Evolutionary conservation across 2,113 vertebrate species (phyloP).

Genomic region (Hippocampus zosterae): DNA sequence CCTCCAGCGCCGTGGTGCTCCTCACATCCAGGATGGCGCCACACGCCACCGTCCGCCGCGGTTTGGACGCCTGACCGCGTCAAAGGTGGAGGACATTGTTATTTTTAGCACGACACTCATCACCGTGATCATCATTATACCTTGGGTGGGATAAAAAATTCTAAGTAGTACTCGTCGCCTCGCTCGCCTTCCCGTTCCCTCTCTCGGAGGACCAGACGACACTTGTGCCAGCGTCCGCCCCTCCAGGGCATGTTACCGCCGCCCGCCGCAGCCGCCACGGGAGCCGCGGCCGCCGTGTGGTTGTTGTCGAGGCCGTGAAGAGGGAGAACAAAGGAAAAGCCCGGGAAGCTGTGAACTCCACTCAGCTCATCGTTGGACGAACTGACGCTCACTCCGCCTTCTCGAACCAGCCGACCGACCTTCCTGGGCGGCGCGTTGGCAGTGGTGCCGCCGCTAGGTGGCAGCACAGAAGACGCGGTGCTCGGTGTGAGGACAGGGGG

Average conservation of each 20-base stretch:
- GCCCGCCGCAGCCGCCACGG: constrained; percentile 45
- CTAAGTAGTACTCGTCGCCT: constrained; percentile 81
- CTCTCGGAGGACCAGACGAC: constrained; percentile 81
- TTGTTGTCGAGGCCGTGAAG: constrained; percentile 70
- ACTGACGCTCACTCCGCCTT: constrained; percentile 73
- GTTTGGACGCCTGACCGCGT: constrained; percentile 76
- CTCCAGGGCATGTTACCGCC: constrained; percentile 65
- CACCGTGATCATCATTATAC: constrained; percentile 53
- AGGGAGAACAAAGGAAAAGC: constrained; percentile 72
- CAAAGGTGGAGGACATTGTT: not conserved
- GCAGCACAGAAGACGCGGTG: constrained; percentile 39
- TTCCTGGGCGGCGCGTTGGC: constrained; percentile 46
- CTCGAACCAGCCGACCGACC: constrained; percentile 69
- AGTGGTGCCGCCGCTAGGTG: constrained; percentile 45
- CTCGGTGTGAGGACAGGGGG: constrained; percentile 50
- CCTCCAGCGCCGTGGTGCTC: constrained; percentile 84
- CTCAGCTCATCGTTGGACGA: constrained; percentile 68
- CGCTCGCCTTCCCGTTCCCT: constrained; percentile 72
- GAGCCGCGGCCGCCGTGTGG: constrained; percentile 28
- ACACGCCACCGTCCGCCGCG: constrained; percentile 81
- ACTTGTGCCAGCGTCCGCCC: constrained; percentile 82
- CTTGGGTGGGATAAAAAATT: constrained; percentile 90
- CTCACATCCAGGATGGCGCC: constrained; percentile 81
- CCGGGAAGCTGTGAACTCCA: constrained; percentile 60
- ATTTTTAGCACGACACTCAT: not conserved